Base-by-base conservation (phyloP, 92 coral and sea anemone genomes). In the Parazoanthus darwini region DNA sequence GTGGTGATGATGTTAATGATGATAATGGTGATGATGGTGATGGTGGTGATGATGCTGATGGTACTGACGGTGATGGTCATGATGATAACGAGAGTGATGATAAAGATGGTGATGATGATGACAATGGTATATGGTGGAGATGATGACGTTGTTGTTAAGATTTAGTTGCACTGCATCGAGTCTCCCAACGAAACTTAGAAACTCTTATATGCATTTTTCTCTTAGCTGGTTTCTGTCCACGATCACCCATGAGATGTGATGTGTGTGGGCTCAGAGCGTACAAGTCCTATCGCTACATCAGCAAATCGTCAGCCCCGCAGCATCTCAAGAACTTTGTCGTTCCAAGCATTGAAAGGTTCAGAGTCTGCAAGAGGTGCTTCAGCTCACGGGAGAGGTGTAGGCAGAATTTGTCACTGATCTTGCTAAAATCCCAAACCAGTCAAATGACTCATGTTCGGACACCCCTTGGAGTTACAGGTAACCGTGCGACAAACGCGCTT, bases 281-380 rank as follows among this genome's bases (percentile, higher is more conserved):
- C 91, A 97, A 95, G 79, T 95, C 97, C 36, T 97, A 97, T 58
- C 99, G 99, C n/a, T 97, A 92, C 88, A 85, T 92, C 78, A 97
- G 89, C 85, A 95, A 95, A 54, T 88, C 92, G 71, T 91, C 90
- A 67, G 99, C 99, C 5, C 99, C 99, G 8, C 71, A 81, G 0
- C 98, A 97, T 79, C 89, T 97, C 18, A 94, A 94, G 77, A 90
- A 89, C 81, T 96, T 96, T 78, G 93, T 97, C 73, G 92, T 93
- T 23, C 95, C 98, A 23, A 93, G 92, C 77, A 74, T 85, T 77
- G 97, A 97, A 39, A 91, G 96, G 46, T 85, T 97, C 81, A 89
- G 99, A 76, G 99, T 97, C 25, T 97, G 99, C 87, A 96, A 94
- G 63, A 83, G 94, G 37, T 97, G 99, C 89, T 93, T 95, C 84